Evolutionary conservation across 2,888 invertebrate genomes (phyloP).

Genomic region (Cecidostiba fungosa): DNA sequence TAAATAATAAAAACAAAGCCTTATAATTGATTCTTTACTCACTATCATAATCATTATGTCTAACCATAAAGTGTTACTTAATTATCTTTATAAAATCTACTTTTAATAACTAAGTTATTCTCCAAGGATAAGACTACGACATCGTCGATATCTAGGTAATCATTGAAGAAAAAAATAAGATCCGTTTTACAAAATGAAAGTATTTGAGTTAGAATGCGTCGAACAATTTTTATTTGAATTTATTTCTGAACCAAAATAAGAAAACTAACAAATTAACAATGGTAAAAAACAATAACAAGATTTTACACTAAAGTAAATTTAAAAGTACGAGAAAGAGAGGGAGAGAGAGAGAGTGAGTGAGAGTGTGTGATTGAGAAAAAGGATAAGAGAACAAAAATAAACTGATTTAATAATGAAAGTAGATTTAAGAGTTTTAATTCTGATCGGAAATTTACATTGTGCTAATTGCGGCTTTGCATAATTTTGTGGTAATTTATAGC

Average conservation of each 20-base stretch:
- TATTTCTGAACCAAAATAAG: not conserved
- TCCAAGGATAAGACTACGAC: not conserved
- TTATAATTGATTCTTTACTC: not conserved
- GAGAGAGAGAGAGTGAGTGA: not conserved
- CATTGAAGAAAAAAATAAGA: not conserved
- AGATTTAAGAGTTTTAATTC: not conserved
- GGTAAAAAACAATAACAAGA: not conserved
- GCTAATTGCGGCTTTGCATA: not conserved
- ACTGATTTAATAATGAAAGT: not conserved
- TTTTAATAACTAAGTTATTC: slow-evolving; percentile 8
- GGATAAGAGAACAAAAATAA: not conserved
- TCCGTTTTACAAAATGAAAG: not conserved
- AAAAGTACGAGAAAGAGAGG: not conserved
- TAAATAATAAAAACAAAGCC: not conserved
- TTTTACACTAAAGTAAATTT: not conserved
- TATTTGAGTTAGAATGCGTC: not conserved
- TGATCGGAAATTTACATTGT: too few species aligned
- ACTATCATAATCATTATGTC: not conserved
- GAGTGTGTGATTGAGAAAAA: not conserved
- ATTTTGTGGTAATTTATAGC: not conserved
- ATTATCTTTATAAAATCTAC: not conserved
- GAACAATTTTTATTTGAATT: not conserved
- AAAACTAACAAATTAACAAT: not conserved
- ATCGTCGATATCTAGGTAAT: not conserved
- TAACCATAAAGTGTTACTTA: not conserved